phyloP scores from a whole-genome alignment of 2,113 vertebrate genomes.

The Oceanites oceanicus region DNA sequence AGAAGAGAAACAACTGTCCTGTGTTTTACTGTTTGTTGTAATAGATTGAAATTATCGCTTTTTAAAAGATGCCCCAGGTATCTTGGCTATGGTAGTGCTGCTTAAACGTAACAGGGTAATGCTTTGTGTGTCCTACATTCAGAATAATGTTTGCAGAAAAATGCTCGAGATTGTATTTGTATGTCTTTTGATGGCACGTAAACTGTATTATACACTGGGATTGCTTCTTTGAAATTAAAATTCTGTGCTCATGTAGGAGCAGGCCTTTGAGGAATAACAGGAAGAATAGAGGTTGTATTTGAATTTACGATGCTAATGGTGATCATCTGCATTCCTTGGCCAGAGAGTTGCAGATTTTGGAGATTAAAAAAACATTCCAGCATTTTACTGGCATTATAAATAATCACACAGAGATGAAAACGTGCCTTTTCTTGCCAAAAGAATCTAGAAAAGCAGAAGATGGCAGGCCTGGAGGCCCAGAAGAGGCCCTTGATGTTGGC shows the following conservation, averaged over 20 bases:
- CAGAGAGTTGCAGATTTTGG: slow-evolving; percentile 76
- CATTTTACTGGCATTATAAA: slow-evolving; percentile 73
- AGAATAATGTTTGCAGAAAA: slow-evolving; percentile 15
- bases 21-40: neutral
- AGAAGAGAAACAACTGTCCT: neutral
- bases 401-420: slow-evolving; percentile 78
- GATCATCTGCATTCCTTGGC: slow-evolving; percentile 77
- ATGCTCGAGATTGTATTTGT: slow-evolving; percentile 25
- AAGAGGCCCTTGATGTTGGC: slow-evolving; percentile 96
- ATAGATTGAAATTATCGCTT: neutral
- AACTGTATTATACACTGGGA: slow-evolving; percentile 10
- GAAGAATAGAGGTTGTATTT: slow-evolving; percentile 68
- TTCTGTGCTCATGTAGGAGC: slow-evolving; percentile 52
- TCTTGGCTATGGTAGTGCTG: neutral
- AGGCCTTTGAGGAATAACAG: slow-evolving; percentile 52
- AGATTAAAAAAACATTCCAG: slow-evolving; percentile 82
- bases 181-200: slow-evolving; percentile 38
- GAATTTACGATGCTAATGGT: slow-evolving; percentile 63
- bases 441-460: slow-evolving; percentile 97
- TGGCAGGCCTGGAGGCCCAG: slow-evolving; percentile 91
- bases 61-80: slow-evolving; percentile 34
- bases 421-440: slow-evolving; percentile 87
- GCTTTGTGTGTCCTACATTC: neutral
- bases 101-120: neutral
- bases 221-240: slow-evolving; percentile 68